A percentile compares a stretch with the other conserved stretches of the same genome.
Evolutionary conservation across 2,797 vertebrate species (phyloP).

Genomic region (Scleropages formosus): DNA sequence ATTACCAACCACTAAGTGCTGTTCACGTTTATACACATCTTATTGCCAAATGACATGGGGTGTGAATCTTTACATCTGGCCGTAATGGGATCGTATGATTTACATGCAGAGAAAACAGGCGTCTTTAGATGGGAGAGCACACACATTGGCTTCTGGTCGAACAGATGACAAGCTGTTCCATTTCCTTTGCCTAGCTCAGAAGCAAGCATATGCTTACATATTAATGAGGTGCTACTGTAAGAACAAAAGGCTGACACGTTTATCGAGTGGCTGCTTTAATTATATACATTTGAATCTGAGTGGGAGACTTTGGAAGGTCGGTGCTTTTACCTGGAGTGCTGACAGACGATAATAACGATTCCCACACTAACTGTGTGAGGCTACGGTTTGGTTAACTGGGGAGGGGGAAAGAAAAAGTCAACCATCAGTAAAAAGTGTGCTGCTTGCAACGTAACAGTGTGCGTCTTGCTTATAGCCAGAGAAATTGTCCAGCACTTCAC

Average conservation of each 20-base stretch:
- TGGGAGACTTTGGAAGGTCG: background rate
- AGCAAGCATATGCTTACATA: slow-evolving; percentile 72
- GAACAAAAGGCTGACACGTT: slow-evolving; percentile 71
- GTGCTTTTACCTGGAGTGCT: background rate
- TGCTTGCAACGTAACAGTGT: background rate
- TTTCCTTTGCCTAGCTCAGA: slow-evolving; percentile 59
- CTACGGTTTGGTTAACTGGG: background rate
- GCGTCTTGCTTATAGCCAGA: background rate
- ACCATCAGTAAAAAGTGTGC: background rate
- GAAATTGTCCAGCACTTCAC: background rate
- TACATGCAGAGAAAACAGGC: slow-evolving; percentile 4
- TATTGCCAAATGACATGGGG: slow-evolving; percentile 10
- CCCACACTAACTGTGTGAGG: background rate
- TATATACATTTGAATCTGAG: slow-evolving; percentile 64
- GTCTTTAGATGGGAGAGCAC: slow-evolving; percentile 10
- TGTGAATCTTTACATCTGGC: slow-evolving; percentile 23
- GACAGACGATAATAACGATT: background rate
- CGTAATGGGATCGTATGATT: slow-evolving; percentile 10
- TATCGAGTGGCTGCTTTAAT: slow-evolving; percentile 64
- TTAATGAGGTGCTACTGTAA: slow-evolving; percentile 74
- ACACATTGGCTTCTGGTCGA: slow-evolving; percentile 35
- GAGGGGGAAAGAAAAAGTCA: background rate
- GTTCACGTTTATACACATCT: slow-evolving; percentile 6
- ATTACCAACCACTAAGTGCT: slow-evolving; percentile 7
- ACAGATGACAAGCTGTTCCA: slow-evolving; percentile 64